Conservation (phyloP, 64 coral and sea anemone species). For the Montipora capricornis region DNA sequence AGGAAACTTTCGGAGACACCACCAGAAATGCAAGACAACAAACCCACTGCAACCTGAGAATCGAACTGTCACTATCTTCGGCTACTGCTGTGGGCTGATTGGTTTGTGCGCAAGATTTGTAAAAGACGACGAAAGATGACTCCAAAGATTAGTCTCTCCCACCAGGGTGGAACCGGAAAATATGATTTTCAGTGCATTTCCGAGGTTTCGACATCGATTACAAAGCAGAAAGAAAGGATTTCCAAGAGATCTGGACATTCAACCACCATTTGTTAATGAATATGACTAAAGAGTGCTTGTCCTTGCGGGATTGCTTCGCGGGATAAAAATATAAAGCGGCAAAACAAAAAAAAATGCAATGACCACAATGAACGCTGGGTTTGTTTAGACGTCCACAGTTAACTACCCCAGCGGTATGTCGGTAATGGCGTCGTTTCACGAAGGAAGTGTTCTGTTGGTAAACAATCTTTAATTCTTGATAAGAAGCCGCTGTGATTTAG, state of each 20-base stretch:
- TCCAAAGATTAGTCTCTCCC: background rate
- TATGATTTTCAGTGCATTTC: background rate
- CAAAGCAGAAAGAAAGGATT: too few relatives aligned
- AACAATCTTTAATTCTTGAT: constrained; percentile 3
- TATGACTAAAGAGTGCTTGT: background rate
- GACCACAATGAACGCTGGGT: background rate
- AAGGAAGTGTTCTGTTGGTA: background rate
- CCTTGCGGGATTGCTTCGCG: background rate
- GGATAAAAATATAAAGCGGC: background rate
- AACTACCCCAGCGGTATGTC: constrained; percentile 18
- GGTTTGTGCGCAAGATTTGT: background rate
- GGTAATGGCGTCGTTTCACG: constrained; percentile 14
- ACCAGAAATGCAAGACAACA: background rate
- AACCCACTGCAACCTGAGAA: too few relatives aligned
- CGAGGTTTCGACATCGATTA: background rate
- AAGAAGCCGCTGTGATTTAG: background rate
- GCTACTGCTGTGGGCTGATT: background rate
- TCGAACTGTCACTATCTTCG: background rate
- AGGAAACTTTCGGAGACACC: background rate
- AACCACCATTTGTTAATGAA: too few relatives aligned
- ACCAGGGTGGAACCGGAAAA: constrained; percentile 30
- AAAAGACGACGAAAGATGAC: background rate
- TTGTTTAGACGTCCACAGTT: background rate
- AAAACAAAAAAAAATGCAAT: background rate
- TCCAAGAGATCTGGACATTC: too few relatives aligned